These are phyloP conservation scores for Chrysotoxum bicinctum DNA, from an alignment of 2,888 invertebrate species.

Conservation along the genomic window DNA sequence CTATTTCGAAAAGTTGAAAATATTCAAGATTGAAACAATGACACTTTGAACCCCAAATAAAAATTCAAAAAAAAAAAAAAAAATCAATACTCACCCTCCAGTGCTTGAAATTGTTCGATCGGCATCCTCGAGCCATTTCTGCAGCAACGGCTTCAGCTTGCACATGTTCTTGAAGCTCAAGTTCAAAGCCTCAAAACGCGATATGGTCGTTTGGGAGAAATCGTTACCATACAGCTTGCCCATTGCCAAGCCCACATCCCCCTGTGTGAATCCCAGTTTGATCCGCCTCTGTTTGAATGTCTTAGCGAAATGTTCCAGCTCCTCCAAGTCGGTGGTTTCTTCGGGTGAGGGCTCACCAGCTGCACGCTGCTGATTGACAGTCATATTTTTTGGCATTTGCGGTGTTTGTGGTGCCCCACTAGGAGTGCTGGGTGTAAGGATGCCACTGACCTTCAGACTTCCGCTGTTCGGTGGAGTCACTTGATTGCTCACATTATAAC, in stretches of 20 bases:
- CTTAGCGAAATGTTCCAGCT: constrained; percentile 98
- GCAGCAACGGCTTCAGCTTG: constrained; percentile 97
- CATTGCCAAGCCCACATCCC: constrained; percentile 99
- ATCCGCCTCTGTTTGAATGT: constrained; percentile 98
- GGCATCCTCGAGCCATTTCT: constrained; percentile 98
- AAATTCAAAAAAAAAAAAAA: not conserved
- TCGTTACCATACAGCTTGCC: constrained; percentile 99
- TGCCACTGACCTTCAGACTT: constrained; percentile 81
- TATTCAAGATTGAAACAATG: no score
- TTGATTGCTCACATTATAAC: constrained; percentile 77
- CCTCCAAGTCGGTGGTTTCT: constrained; percentile 98
- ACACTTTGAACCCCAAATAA: no score
- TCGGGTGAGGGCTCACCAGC: constrained; percentile 93
- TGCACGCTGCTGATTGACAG: constrained; percentile 83
- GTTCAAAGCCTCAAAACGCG: constrained; percentile 98
- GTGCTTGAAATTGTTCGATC: constrained; percentile 91
- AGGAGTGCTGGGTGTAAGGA: constrained; percentile 84
- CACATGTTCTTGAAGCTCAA: constrained; percentile 99
- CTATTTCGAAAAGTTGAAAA: not conserved
- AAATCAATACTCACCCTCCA: constrained; percentile 81
- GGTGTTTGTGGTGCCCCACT: constrained; percentile 83
- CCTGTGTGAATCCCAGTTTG: constrained; percentile 99
- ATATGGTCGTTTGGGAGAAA: constrained; percentile 99
- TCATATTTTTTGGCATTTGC: constrained; percentile 82
- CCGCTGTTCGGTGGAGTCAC: constrained; percentile 83